Conservation (phyloP, 2,797 vertebrate genomes). For the Coccyzus lansbergi region DNA sequence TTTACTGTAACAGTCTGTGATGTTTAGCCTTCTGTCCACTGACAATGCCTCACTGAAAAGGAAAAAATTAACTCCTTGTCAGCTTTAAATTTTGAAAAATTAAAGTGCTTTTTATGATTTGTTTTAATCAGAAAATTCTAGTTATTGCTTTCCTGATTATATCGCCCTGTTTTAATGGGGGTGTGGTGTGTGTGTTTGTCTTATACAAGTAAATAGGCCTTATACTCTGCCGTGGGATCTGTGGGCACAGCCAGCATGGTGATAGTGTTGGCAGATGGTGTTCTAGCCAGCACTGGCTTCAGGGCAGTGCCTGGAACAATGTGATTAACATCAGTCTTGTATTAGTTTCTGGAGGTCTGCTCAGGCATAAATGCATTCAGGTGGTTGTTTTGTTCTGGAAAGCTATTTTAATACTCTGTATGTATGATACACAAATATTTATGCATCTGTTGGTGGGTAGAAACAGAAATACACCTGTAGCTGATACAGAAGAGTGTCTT, state of each 20-base stretch:
- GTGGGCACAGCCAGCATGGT: background rate
- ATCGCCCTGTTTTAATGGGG: background rate
- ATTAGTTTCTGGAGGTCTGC: background rate
- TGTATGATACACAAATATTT: background rate
- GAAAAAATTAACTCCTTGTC: background rate
- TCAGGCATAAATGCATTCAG: background rate
- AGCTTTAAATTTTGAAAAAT: background rate
- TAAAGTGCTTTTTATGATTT: background rate
- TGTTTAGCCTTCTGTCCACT: background rate
- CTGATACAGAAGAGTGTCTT: background rate
- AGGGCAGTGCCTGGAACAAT: background rate
- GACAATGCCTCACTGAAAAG: background rate
- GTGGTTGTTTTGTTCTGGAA: background rate
- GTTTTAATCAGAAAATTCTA: background rate
- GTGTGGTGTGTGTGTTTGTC: fast-evolving
- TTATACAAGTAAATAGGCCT: background rate
- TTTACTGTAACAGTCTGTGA: background rate
- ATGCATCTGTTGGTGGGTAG: background rate
- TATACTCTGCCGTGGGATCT: background rate
- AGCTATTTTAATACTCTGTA: background rate
- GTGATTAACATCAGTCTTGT: background rate
- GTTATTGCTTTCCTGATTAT: background rate
- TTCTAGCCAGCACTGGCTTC: background rate
- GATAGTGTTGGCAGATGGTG: background rate
- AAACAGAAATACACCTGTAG: background rate